Evolutionary conservation across 2,888 invertebrate species (phyloP).

Genomic region (Selenia dentaria): DNA sequence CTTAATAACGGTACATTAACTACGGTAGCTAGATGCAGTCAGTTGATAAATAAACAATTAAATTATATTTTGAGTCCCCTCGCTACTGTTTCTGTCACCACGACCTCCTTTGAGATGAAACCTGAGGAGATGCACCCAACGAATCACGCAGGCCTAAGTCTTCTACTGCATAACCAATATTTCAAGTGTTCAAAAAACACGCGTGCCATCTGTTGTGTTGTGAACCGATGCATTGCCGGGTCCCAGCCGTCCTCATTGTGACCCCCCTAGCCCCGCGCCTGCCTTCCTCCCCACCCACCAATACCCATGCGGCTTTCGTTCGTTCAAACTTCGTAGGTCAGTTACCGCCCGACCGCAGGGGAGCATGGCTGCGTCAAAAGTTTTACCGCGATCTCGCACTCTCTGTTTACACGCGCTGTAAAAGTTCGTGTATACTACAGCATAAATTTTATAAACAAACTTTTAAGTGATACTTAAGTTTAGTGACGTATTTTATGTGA

Average conservation of each 20-base stretch:
- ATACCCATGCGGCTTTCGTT: conserved; percentile 82
- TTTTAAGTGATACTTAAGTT: conserved; percentile 65
- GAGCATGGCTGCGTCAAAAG: conserved; percentile 83
- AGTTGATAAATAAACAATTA: no score
- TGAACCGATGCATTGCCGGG: conserved; percentile 76
- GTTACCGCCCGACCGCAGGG: conserved; percentile 84
- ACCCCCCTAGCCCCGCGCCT: conserved; percentile 58
- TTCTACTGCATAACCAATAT: conserved; percentile 77
- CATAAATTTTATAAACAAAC: conserved; percentile 60
- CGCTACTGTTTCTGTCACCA: conserved; percentile 54
- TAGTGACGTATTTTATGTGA: conserved; percentile 56
- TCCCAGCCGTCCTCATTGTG: conserved; percentile 68
- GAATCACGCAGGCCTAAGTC: conserved; percentile 77
- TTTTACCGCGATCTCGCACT: conserved; percentile 77
- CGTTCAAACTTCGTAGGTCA: conserved; percentile 85
- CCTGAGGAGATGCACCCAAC: conserved; percentile 67
- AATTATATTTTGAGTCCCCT: conserved; percentile 25
- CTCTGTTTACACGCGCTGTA: conserved; percentile 79
- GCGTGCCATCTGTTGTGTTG: conserved; percentile 84
- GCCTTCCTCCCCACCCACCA: conserved; percentile 50
- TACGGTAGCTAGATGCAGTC: no score
- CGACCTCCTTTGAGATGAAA: conserved; percentile 81
- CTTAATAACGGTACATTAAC: no score
- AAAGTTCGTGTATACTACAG: conserved; percentile 65
- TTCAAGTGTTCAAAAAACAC: conserved; percentile 79